Conservation (phyloP, 2,797 vertebrate species). For the Sparidentex hasta region DNA sequence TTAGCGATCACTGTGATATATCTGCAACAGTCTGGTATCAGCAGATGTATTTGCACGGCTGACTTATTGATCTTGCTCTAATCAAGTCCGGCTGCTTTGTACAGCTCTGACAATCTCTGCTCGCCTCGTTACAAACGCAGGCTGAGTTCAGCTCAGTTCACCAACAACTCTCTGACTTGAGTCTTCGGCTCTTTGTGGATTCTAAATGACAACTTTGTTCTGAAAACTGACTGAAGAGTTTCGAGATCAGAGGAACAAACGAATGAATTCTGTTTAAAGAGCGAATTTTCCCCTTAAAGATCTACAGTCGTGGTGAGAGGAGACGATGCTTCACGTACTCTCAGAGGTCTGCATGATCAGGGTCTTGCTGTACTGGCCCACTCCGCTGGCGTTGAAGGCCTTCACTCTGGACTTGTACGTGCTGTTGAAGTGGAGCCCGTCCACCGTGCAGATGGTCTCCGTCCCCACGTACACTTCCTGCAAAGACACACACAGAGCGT, state of each 20-base stretch:
- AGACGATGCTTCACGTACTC: slow-evolving; percentile 85
- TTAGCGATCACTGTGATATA: no score
- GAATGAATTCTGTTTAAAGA: slow-evolving; percentile 30
- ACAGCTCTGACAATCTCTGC: not conserved
- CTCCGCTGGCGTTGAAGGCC: slow-evolving; percentile 96
- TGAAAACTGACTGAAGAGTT: not conserved
- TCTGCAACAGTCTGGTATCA: no score
- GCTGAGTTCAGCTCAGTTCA: not conserved
- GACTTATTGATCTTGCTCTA: no score
- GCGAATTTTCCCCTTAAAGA: slow-evolving; percentile 12
- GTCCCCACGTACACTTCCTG: slow-evolving; percentile 98
- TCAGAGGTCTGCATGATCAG: slow-evolving; percentile 97
- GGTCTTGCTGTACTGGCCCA: slow-evolving; percentile 99
- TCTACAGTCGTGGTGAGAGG: not conserved
- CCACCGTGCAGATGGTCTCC: slow-evolving; percentile 99
- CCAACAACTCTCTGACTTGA: not conserved
- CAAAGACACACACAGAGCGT: slow-evolving; percentile 39
- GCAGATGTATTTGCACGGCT: no score
- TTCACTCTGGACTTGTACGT: slow-evolving; percentile 97
- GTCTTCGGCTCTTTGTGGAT: slow-evolving; percentile 14
- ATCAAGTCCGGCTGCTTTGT: not conserved
- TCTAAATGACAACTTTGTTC: not conserved
- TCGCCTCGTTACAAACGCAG: not conserved
- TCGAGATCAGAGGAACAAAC: not conserved
- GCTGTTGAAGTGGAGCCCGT: slow-evolving; percentile 99